Evolutionary conservation across 2,797 vertebrate species (phyloP).

Genomic region (Darevskia nairensis): DNA sequence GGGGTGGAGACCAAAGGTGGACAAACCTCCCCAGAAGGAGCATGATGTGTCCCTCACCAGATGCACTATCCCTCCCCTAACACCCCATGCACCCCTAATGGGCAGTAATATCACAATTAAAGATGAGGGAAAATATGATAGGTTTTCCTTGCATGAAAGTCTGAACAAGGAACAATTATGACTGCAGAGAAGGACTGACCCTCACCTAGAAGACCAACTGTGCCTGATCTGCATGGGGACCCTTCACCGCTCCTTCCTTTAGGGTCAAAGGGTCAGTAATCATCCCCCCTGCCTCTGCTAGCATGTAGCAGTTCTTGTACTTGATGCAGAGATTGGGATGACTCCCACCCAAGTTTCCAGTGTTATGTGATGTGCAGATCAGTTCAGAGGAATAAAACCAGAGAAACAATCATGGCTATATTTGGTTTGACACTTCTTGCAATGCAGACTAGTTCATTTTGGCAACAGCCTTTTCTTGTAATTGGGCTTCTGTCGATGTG

Average conservation of each 20-base stretch:
- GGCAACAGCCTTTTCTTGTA: no score
- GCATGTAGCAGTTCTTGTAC: background rate
- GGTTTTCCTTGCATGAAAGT: background rate
- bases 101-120: slow-evolving; percentile 29
- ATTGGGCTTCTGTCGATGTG: background rate
- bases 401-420: background rate
- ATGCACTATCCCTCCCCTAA: no score
- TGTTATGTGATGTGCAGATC: background rate
- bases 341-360: no score
- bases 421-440: background rate
- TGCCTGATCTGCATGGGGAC: background rate
- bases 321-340: background rate
- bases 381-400: background rate
- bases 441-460: no score
- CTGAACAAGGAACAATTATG: accelerated
- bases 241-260: background rate
- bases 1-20: no score
- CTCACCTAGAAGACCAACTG: no score
- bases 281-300: background rate
- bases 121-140: slow-evolving; percentile 48
- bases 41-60: no score
- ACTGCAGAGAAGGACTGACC: background rate
- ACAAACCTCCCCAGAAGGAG: no score
- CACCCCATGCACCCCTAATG: no score
- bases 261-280: background rate